These are phyloP conservation scores for Dinoponera quadriceps DNA, from an alignment of 1,140 invertebrate species.

Conservation along the genomic window DNA sequence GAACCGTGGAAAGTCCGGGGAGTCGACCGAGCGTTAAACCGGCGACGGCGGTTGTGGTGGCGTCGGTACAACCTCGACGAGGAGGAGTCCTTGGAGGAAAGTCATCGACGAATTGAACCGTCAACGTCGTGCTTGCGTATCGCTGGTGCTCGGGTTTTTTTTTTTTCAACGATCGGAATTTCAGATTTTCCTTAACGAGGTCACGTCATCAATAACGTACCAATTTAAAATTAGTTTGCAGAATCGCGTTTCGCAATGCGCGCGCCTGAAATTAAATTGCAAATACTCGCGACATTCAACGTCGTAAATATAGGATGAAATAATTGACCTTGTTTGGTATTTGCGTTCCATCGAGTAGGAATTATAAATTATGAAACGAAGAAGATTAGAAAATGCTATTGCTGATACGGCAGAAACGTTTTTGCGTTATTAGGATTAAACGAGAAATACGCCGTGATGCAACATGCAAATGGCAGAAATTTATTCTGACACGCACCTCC, in stretches of 20 bases:
- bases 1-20: slow-evolving; percentile 43
- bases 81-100: slow-evolving; percentile 47
- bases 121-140: not conserved
- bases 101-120: slow-evolving; percentile 10
- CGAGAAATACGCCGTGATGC: not conserved
- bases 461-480: not conserved
- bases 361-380: not conserved
- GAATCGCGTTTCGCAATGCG: too few species aligned
- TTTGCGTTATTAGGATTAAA: not conserved
- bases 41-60: too few species aligned
- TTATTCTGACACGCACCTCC: not conserved
- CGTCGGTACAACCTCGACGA: slow-evolving; percentile 11
- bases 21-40: slow-evolving; percentile 53
- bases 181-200: too few species aligned
- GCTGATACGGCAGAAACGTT: not conserved
- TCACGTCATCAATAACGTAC: too few species aligned
- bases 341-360: not conserved
- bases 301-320: too few species aligned
- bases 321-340: too few species aligned
- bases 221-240: too few species aligned
- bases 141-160: not conserved
- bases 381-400: not conserved
- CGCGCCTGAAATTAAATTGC: too few species aligned
- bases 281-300: too few species aligned
- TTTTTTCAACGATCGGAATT: not conserved